phyloP scores from a whole-genome alignment of 1,140 invertebrate genomes.

The Drusus annulatus region DNA sequence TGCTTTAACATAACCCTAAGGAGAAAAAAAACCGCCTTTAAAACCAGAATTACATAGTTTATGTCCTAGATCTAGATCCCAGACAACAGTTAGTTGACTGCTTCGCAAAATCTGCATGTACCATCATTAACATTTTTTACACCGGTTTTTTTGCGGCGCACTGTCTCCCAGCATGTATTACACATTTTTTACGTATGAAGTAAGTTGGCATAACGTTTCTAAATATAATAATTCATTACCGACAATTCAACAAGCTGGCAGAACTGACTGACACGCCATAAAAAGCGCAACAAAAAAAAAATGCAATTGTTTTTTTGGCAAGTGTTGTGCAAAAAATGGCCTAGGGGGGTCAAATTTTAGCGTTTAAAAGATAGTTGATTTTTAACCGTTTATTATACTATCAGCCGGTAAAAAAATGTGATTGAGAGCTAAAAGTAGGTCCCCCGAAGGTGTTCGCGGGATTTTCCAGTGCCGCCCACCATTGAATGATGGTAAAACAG shows the following conservation, averaged over 20 bases:
- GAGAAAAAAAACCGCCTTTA: too few species aligned
- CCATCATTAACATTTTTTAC: neutral
- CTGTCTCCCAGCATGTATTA: neutral
- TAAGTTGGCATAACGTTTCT: neutral
- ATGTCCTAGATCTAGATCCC: too few species aligned
- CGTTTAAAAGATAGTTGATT: neutral
- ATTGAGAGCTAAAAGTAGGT: conserved; percentile 8
- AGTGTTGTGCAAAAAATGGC: neutral
- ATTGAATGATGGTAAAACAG: neutral
- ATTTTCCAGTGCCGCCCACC: neutral
- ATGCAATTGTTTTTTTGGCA: neutral
- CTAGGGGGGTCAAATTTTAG: neutral
- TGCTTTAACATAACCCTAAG: too few species aligned
- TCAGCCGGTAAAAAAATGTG: neutral
- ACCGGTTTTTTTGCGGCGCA: neutral
- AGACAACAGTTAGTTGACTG: too few species aligned
- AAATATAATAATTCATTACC: conserved; percentile 9
- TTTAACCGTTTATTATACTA: too few species aligned
- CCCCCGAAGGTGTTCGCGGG: neutral
- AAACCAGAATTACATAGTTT: too few species aligned
- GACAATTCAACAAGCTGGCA: neutral
- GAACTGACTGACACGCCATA: neutral
- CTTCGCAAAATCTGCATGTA: too few species aligned
- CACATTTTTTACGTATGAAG: neutral
- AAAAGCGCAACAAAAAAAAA: neutral